Conservation (phyloP, 2,797 vertebrate species). For the Peromyscus melanophrys region DNA sequence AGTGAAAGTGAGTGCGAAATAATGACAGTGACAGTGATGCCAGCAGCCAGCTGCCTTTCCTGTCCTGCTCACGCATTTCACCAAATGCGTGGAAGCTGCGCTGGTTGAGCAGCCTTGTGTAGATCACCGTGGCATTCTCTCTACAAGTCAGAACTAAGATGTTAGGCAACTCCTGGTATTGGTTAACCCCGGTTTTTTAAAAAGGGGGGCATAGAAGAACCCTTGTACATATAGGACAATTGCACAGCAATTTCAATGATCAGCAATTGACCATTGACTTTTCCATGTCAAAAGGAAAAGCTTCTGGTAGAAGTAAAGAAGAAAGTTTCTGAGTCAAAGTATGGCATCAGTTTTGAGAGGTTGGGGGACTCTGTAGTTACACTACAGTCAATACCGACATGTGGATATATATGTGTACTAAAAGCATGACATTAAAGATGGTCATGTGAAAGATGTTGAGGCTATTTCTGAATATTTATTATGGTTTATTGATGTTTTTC, state of each 20-base stretch:
- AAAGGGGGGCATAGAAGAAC: neutral
- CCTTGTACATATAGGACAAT: neutral
- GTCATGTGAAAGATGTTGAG: neutral
- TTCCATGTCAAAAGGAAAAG: neutral
- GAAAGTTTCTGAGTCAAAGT: neutral
- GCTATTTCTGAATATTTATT: neutral
- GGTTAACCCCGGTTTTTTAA: neutral
- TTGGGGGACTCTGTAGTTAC: neutral
- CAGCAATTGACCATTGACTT: neutral
- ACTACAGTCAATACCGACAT: neutral
- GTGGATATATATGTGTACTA: too few species aligned
- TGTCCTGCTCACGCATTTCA: neutral
- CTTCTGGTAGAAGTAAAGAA: neutral
- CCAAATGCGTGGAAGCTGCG: accelerated
- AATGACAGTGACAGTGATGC: accelerated
- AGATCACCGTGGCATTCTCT: neutral
- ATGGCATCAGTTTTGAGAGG: neutral
- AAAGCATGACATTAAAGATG: neutral
- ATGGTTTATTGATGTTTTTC: neutral
- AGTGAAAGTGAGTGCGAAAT: neutral
- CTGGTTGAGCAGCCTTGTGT: too few species aligned
- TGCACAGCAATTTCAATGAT: neutral
- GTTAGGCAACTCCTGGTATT: neutral
- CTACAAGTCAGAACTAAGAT: neutral
- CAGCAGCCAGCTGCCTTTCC: neutral